Evolutionary conservation across 2,888 invertebrate species (phyloP).

Genomic region (Drosophila limbata): DNA sequence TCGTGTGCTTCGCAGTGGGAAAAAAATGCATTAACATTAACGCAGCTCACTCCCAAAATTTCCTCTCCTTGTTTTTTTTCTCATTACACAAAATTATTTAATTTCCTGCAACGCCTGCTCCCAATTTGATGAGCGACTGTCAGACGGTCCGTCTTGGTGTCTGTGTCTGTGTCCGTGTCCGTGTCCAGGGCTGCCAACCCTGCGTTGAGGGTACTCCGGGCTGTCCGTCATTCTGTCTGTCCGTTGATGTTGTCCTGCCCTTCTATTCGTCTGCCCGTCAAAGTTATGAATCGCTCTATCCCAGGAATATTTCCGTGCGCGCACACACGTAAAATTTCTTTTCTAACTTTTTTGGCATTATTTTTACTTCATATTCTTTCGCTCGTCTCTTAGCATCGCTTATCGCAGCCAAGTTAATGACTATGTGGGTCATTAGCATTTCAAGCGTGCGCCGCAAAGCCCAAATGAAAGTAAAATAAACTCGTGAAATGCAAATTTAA

Average conservation of each 20-base stretch:
- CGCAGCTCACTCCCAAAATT: conserved; percentile 36
- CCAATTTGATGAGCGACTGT: conserved; percentile 76
- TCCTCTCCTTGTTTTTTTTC: conserved; percentile 34
- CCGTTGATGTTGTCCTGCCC: conserved; percentile 46
- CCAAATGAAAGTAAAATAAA: conserved; percentile 19
- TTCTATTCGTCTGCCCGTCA: conserved; percentile 34
- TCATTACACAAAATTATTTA: conserved; percentile 77
- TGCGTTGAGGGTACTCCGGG: neutral
- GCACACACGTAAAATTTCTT: conserved; percentile 56
- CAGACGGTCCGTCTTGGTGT: conserved; percentile 37
- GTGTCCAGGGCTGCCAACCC: conserved; percentile 24
- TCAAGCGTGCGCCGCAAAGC: conserved; percentile 42
- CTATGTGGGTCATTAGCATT: conserved; percentile 78
- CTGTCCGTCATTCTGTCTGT: neutral
- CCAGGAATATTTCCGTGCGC: conserved; percentile 33
- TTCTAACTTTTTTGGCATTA: neutral
- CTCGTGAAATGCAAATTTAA: conserved; percentile 38
- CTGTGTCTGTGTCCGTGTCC: conserved; percentile 15
- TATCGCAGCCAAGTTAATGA: conserved; percentile 75
- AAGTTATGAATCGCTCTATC: conserved; percentile 46
- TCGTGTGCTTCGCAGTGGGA: conserved; percentile 24
- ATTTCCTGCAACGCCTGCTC: conserved; percentile 78
- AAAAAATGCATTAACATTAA: conserved; percentile 76
- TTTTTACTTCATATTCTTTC: conserved; percentile 2
- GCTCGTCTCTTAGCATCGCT: conserved; percentile 53